Base-by-base conservation (phyloP, 2,888 invertebrate genomes). In the Zaprionus bogoriensis region DNA sequence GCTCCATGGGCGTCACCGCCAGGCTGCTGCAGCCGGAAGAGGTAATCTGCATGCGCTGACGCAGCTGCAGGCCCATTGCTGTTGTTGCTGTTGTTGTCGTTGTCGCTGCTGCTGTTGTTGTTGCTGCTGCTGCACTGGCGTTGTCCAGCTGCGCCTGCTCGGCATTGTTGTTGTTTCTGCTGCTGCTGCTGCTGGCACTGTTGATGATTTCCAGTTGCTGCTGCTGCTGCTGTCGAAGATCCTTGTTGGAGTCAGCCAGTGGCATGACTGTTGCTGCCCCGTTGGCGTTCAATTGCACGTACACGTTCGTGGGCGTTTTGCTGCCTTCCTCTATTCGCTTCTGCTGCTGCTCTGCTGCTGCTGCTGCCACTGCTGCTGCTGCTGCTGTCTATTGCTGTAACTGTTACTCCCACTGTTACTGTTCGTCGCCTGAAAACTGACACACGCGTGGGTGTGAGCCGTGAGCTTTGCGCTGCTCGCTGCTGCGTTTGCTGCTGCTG, bases 201-300 rank as follows among this genome's bases (percentile, higher is more conserved):
- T 14, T 30, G 51, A 60, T 64, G 45, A 67, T 83, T 65, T 85
- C 82, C 73, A 86, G 55, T 76, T 75, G 84, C 59, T 62, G 68
- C 47, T 60, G 67, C 42, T 55, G 62, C 47, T 58, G 63, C 52
- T 38, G 59, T 67, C 90, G 85, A 55, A 89, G 79, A 83, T 89
- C 89, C 83, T 88, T 89, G 58, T 90, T 89, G 47, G 89, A 88
- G 78, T 90, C 90, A 77, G 89, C 89, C 82, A 90, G 86, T 83
- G 89, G 89, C 89, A 90, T 89, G 74, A 75, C 81, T 77, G 54
- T 55, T 45, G 63, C 68, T 61, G 71, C 75, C 58, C 58, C 50
- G 57, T 67, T 73, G 65, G 73, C 60, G 51, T 63, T 64, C 41
- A 66, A 59, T 55, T 71, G 60, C 52, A 46, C 60, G 55, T 63